Conservation (phyloP, 2,113 vertebrate genomes). For the Calonectris borealis region DNA sequence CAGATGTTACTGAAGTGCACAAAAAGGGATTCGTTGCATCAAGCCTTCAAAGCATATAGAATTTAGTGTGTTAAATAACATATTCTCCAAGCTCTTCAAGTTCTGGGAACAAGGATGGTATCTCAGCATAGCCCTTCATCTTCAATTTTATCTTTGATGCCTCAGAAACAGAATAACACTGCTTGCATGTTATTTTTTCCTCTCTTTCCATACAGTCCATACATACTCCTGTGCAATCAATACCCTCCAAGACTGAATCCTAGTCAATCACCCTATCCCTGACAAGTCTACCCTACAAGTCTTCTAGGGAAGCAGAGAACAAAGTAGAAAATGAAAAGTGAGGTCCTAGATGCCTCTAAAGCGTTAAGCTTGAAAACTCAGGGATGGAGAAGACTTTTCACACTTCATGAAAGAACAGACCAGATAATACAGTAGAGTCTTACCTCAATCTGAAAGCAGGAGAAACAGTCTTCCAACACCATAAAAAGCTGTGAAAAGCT, state of each 20-base stretch:
- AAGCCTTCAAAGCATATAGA: neutral
- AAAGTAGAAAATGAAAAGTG: neutral
- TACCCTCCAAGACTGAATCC: neutral
- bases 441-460: neutral
- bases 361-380: neutral
- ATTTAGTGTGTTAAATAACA: neutral
- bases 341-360: neutral
- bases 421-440: neutral
- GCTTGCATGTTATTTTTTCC: neutral
- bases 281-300: neutral
- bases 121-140: neutral
- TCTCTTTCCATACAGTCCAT: neutral
- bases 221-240: neutral
- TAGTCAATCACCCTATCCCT: neutral
- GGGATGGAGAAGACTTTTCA: neutral
- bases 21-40: neutral
- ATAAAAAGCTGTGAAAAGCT: neutral
- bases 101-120: neutral
- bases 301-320: neutral
- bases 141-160: neutral
- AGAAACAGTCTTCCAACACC: neutral
- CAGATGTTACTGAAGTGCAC: neutral
- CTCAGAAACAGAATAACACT: neutral
- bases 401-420: neutral
- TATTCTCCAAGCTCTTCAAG: neutral